A percentile compares a stretch with the other conserved stretches of the same genome.
These are phyloP conservation scores for Zalophus californianus DNA, from an alignment of 2,797 vertebrate genomes.

Conservation along the genomic window DNA sequence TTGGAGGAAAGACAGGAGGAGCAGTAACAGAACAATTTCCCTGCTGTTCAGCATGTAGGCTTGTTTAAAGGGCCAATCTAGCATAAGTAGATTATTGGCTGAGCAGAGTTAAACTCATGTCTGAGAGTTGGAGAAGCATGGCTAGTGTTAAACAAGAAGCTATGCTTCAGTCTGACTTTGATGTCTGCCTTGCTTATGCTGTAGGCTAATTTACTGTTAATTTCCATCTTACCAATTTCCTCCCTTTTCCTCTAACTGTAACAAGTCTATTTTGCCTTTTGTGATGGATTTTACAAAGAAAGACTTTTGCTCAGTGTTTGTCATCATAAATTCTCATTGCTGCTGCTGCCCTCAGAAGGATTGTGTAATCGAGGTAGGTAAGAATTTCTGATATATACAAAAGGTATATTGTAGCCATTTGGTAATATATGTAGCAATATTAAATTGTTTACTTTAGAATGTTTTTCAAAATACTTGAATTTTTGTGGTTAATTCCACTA, in stretches of 20 bases:
- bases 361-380: conserved; percentile 88
- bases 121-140: conserved; percentile 78
- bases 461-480: conserved; percentile 44
- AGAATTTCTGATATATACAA: conserved; percentile 62
- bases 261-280: conserved; percentile 72
- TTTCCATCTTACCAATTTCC: conserved; percentile 7
- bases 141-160: conserved; percentile 73
- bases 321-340: conserved; percentile 90
- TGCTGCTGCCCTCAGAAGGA: conserved; percentile 89
- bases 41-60: conserved; percentile 25
- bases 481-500: conserved; percentile 9
- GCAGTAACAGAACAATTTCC: conserved; percentile 17
- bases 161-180: conserved; percentile 79
- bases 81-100: conserved; percentile 60
- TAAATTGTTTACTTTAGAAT: conserved; percentile 60
- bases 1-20: conserved; percentile 64
- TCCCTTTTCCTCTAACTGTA: conserved; percentile 32
- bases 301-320: conserved; percentile 89
- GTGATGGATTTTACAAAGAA: conserved; percentile 90
- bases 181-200: conserved; percentile 85
- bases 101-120: conserved; percentile 72
- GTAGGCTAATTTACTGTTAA: conserved; percentile 84
- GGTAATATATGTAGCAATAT: conserved; percentile 17
- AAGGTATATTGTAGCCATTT: conserved; percentile 45
- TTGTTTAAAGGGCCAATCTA: conserved; percentile 9